Evolutionary conservation across 2,888 invertebrate species (phyloP), one percentile per base, ranked within the genome.

Genomic region (Erebia palarica): DNA sequence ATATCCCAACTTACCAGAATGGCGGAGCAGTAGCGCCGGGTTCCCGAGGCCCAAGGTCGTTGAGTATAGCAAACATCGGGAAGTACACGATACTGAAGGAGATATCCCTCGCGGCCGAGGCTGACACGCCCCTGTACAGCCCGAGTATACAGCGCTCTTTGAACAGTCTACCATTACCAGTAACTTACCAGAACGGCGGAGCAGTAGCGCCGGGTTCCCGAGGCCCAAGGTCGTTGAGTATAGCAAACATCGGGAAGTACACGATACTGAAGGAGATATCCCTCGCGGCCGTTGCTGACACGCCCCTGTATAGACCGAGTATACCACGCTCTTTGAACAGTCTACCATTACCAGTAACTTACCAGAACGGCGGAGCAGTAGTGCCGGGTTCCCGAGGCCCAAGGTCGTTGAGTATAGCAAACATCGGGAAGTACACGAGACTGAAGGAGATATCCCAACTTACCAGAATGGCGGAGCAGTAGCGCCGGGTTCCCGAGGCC

Each of bases 251-350:
- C n/a, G n/a, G n/a, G n/a, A n/a, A n/a, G n/a, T n/a, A n/a, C n/a
- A 99, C 96, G 42, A 99, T 94, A 44, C 99, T 99, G 94, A 99
- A 99, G 47, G 97, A 96, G 4, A 99, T 96, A 88, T 99, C 99
- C 73, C 99, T 94, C 0, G 97, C 94, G 78, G 97, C 97, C 0
- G 99, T 99, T 2, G 99, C 99, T 5, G 96, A 96, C 11, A 97
- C 96, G 27, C 98, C 21, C 94, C 74, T 76, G 99, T 96, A 73
- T 98, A 98, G 77, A 94, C 94, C 91, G 99, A 99, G 73, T 96
- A 95, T 9, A 16, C 95, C 94, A 61, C 97, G 97, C 57, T 96
- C 97, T 87, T 97, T 97, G 74, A 42, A 42, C 7, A 42, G 7
- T 42, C 42, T 42, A 8, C 9, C 42, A 42, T 42, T 42, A 9